A percentile compares a stretch with the other conserved stretches of the same genome.
Evolutionary conservation across 2,113 vertebrate genomes (phyloP).

Genomic region (Mormyrus iriodes): DNA sequence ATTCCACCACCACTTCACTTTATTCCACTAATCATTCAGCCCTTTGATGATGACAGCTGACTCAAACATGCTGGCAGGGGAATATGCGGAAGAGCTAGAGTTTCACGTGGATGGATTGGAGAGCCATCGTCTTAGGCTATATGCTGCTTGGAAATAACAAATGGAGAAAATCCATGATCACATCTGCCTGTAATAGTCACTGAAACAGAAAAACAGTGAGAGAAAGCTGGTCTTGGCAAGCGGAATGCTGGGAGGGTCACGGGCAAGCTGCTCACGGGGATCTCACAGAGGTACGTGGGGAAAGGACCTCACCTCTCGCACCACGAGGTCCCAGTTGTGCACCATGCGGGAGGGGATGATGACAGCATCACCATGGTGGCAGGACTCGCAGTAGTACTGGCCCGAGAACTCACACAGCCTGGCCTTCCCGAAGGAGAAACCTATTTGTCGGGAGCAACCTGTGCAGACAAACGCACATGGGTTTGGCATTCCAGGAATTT

Average conservation of each 20-base stretch:
- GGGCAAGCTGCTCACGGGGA: not conserved
- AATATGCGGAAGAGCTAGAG: not conserved
- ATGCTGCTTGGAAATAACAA: not conserved
- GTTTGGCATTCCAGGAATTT: not conserved
- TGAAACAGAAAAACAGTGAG: not conserved
- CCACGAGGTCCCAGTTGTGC: conserved; percentile 89
- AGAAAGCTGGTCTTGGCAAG: not conserved
- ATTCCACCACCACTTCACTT: not conserved
- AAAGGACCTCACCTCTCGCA: conserved; percentile 62
- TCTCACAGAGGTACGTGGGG: not conserved
- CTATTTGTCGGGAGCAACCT: conserved; percentile 85
- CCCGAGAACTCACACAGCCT: conserved; percentile 83
- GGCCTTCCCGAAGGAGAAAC: conserved; percentile 72
- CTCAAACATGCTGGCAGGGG: not conserved
- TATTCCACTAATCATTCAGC: not conserved
- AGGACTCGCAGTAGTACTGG: conserved; percentile 82
- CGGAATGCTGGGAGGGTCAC: not conserved
- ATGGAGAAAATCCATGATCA: not conserved
- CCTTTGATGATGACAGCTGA: not conserved
- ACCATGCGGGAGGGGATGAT: conserved; percentile 88
- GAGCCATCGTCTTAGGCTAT: not conserved
- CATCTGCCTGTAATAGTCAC: not conserved
- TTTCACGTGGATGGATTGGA: not conserved
- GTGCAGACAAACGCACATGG: conserved; percentile 10
- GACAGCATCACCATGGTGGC: conserved; percentile 72